Conservation (phyloP, 2,113 vertebrate genomes). For the Uropsilus gracilis region DNA sequence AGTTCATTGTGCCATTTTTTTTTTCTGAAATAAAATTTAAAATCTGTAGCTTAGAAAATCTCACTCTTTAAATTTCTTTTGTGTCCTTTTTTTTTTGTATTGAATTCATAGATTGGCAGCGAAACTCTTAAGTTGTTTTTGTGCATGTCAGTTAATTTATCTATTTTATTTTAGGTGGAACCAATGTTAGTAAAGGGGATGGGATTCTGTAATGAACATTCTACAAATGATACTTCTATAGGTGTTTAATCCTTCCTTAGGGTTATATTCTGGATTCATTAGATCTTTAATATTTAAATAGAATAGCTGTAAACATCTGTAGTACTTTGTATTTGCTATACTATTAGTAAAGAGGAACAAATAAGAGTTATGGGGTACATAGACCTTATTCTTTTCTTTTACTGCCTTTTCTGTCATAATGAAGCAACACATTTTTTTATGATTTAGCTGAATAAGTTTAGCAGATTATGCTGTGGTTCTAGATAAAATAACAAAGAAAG, state of each 20-base stretch:
- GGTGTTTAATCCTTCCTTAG: not conserved
- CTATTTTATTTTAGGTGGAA: conserved; percentile 30
- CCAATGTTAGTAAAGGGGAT: not conserved
- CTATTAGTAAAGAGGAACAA: not conserved
- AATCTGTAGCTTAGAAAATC: conserved; percentile 14
- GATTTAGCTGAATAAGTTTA: not conserved
- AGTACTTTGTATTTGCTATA: too few species aligned
- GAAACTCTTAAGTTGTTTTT: not conserved
- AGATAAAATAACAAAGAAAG: conserved; percentile 45
- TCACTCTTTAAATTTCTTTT: conserved; percentile 17
- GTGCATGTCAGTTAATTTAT: not conserved
- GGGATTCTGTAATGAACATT: not conserved
- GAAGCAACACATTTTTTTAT: not conserved
- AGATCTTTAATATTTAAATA: conserved; percentile 39
- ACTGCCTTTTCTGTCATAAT: conserved; percentile 25
- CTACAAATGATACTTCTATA: not conserved
- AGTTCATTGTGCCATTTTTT: too few species aligned
- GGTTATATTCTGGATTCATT: conserved; percentile 19
- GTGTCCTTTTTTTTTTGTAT: conserved; percentile 13
- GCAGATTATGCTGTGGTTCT: conserved; percentile 24
- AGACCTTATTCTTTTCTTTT: not conserved
- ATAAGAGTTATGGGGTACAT: not conserved
- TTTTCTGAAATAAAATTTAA: not conserved
- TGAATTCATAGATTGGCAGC: not conserved
- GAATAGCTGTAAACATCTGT: too few species aligned